Conservation (phyloP, 1,140 invertebrate genomes). For the Habropoda laboriosa region DNA sequence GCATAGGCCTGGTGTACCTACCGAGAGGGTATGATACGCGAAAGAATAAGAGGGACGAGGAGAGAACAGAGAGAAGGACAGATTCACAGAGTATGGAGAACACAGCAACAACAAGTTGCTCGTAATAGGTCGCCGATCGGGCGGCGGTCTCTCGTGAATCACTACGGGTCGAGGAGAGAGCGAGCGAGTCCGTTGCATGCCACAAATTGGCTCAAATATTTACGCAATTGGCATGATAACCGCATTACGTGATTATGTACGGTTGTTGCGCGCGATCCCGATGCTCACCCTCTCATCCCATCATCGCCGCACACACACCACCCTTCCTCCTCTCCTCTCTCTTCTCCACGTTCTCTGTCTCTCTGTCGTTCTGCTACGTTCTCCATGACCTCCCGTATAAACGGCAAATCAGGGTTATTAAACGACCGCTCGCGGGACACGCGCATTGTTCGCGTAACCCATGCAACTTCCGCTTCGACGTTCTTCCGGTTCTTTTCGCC, state of each 20-base stretch:
- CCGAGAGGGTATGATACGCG: slow-evolving; percentile 4
- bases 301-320: slow-evolving; percentile 62
- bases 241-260: slow-evolving; percentile 79
- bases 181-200: slow-evolving; percentile 74
- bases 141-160: slow-evolving; percentile 53
- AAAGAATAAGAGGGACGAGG: slow-evolving; percentile 49
- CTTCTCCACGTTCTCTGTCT: slow-evolving; percentile 12
- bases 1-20: too few species aligned
- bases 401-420: slow-evolving; percentile 74
- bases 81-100: slow-evolving; percentile 45
- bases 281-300: slow-evolving; percentile 68
- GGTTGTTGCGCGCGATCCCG: slow-evolving; percentile 76
- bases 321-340: slow-evolving; percentile 35
- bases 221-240: slow-evolving; percentile 81
- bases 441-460: slow-evolving; percentile 57
- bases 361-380: slow-evolving; percentile 10
- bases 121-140: slow-evolving; percentile 65
- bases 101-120: slow-evolving; percentile 60
- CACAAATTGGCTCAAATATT: slow-evolving; percentile 80
- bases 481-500: slow-evolving; percentile 51
- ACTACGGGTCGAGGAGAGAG: slow-evolving; percentile 59
- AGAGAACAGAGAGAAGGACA: too few species aligned
- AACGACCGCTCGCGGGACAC: slow-evolving; percentile 64
- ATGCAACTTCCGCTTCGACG: slow-evolving; percentile 65
- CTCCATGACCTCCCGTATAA: slow-evolving; percentile 67